A percentile compares a stretch with the other conserved stretches of the same genome.
phyloP scores from a whole-genome alignment of 2,888 invertebrate genomes.

The Sphecodes monilicornis region DNA sequence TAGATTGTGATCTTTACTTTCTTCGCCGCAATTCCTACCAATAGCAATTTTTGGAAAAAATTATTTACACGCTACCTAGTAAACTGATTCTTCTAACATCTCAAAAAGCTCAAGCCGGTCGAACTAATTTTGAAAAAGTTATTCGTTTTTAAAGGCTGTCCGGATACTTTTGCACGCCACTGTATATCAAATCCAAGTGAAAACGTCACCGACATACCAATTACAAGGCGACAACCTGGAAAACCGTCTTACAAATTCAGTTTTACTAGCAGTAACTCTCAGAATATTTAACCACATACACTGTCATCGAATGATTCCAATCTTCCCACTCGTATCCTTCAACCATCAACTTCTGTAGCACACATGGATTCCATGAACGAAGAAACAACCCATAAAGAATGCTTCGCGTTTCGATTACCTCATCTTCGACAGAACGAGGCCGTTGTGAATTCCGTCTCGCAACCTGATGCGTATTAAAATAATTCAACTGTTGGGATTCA shows the following conservation, averaged over 20 bases:
- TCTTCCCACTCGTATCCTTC: background rate
- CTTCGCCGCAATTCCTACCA: too few species aligned
- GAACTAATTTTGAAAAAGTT: too few species aligned
- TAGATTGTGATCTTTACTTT: too few species aligned
- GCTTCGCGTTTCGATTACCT: background rate
- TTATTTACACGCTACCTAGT: too few species aligned
- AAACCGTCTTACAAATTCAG: background rate
- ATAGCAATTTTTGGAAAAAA: too few species aligned
- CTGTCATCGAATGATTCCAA: background rate
- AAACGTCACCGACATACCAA: background rate
- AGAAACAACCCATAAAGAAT: background rate
- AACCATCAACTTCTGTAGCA: background rate
- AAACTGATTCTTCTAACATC: too few species aligned
- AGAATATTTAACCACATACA: background rate
- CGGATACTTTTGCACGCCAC: too few species aligned
- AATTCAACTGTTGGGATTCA: background rate
- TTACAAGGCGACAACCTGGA: background rate
- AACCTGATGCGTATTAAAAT: background rate
- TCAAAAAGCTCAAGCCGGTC: too few species aligned
- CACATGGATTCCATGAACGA: background rate
- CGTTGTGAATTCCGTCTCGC: background rate
- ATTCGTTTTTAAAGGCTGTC: too few species aligned
- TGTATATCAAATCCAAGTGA: background rate
- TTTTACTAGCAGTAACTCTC: background rate
- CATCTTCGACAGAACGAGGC: background rate